Evolutionary conservation across 2,797 vertebrate species (phyloP).

Genomic region (Holocentrus rufus): DNA sequence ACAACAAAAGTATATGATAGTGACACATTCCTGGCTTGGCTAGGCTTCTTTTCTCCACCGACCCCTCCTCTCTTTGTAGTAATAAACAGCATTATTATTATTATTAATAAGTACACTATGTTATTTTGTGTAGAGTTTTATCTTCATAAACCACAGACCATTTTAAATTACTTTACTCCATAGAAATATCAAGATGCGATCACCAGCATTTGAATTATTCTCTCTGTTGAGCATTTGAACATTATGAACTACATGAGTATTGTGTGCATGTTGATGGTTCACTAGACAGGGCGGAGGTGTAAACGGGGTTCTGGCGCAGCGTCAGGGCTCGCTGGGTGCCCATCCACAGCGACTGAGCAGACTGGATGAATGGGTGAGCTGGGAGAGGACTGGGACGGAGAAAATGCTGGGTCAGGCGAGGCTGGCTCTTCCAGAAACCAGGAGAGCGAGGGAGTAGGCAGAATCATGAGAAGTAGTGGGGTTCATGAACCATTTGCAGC

Average conservation of each 20-base stretch:
- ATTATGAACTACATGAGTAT: slow-evolving; percentile 17
- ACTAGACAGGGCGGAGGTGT: slow-evolving; percentile 10
- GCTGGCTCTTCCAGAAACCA: slow-evolving; percentile 28
- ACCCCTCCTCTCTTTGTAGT: neutral
- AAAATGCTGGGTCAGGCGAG: slow-evolving; percentile 5
- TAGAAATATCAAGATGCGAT: slow-evolving; percentile 17
- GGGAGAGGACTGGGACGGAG: slow-evolving; percentile 12
- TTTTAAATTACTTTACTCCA: neutral
- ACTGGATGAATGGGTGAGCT: neutral
- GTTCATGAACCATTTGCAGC: slow-evolving; percentile 50
- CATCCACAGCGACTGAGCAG: slow-evolving; percentile 8
- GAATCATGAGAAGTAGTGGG: slow-evolving; percentile 33
- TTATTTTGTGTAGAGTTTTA: slow-evolving; percentile 17
- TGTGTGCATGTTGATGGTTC: slow-evolving; percentile 19
- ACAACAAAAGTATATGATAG: slow-evolving; percentile 47
- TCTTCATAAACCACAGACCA: slow-evolving; percentile 11
- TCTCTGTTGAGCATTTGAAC: slow-evolving; percentile 14
- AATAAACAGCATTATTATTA: slow-evolving; percentile 21
- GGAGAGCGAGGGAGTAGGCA: slow-evolving; percentile 21
- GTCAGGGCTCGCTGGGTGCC: slow-evolving; percentile 11
- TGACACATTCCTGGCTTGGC: slow-evolving; percentile 47
- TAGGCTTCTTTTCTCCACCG: slow-evolving; percentile 17
- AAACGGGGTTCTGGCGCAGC: slow-evolving; percentile 16
- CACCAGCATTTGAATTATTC: slow-evolving; percentile 7
- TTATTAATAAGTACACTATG: slow-evolving; percentile 4